Conservation (phyloP, 2,888 invertebrate species). For the Sceliomorpha sp. region DNA sequence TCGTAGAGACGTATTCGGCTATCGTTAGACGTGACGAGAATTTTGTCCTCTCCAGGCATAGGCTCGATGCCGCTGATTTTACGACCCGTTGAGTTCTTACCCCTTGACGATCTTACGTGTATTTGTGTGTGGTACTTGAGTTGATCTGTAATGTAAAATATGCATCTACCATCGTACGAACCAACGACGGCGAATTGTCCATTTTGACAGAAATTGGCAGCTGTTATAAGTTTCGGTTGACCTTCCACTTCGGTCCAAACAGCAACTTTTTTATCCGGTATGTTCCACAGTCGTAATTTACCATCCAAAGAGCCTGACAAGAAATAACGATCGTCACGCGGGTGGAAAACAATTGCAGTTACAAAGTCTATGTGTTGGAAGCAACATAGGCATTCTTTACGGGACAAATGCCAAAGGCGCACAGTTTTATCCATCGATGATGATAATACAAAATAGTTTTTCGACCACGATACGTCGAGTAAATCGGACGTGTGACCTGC, state of each 20-base stretch:
- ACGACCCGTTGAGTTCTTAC: conserved; percentile 95
- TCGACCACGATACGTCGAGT: conserved; percentile 98
- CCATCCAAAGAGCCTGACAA: conserved; percentile 98
- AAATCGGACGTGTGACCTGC: conserved; percentile 97
- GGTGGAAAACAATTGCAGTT: conserved; percentile 99
- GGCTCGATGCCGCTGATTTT: conserved; percentile 99
- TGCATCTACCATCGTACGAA: conserved; percentile 98
- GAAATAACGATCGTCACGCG: conserved; percentile 94
- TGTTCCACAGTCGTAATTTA: conserved; percentile 99
- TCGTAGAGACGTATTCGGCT: conserved; percentile 98
- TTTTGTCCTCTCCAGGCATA: conserved; percentile 97
- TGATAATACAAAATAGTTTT: conserved; percentile 98
- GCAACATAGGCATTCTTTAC: conserved; percentile 98
- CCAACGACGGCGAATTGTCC: conserved; percentile 99
- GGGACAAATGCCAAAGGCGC: conserved; percentile 97
- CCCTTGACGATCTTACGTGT: conserved; percentile 96
- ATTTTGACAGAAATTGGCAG: conserved; percentile 98
- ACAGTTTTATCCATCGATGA: conserved; percentile 99
- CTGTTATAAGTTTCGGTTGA: conserved; percentile 96
- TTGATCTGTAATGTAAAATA: conserved; percentile 99
- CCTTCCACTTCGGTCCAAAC: conserved; percentile 98
- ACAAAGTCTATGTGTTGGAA: conserved; percentile 99
- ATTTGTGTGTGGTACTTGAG: conserved; percentile 99
- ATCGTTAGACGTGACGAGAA: conserved; percentile 98
- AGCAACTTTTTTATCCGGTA: conserved; percentile 99